Evolutionary conservation across 2,797 vertebrate genomes (phyloP).

Genomic region (Pangasius mekongensis): DNA sequence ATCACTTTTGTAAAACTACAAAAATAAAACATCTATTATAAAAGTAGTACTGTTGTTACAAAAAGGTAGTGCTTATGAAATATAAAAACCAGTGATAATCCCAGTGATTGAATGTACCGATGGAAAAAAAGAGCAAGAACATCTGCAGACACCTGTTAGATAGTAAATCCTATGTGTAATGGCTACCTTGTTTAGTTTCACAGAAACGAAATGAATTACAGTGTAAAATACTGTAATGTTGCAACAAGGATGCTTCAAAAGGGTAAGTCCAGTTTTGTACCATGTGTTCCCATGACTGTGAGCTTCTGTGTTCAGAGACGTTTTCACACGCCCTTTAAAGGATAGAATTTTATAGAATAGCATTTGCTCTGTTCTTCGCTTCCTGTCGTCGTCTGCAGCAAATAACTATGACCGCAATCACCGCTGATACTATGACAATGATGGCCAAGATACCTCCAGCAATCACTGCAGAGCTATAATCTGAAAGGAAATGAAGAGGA

Average conservation of each 20-base stretch:
- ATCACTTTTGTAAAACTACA: slow-evolving; percentile 44
- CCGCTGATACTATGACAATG: slow-evolving; percentile 66
- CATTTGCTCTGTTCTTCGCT: slow-evolving; percentile 20
- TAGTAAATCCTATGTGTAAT: slow-evolving; percentile 47
- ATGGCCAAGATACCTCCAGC: slow-evolving; percentile 67
- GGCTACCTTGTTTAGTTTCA: slow-evolving; percentile 76
- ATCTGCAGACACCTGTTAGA: slow-evolving; percentile 38
- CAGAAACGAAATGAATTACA: slow-evolving; percentile 75
- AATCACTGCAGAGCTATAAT: slow-evolving; percentile 75
- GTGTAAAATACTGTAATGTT: slow-evolving; percentile 61
- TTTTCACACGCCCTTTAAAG: slow-evolving; percentile 63
- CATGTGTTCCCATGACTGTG: slow-evolving; percentile 8
- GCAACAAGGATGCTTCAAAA: slow-evolving; percentile 11
- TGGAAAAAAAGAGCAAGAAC: slow-evolving; percentile 40
- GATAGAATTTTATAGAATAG: slow-evolving; percentile 36
- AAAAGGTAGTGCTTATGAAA: slow-evolving; percentile 54
- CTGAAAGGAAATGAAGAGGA: slow-evolving; percentile 64
- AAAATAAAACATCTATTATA: slow-evolving; percentile 62
- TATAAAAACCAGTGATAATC: slow-evolving; percentile 38
- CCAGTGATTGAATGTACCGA: slow-evolving; percentile 56
- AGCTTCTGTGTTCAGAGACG: neutral
- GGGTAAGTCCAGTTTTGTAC: slow-evolving; percentile 50
- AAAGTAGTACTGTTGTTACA: slow-evolving; percentile 58
- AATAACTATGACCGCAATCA: slow-evolving; percentile 69
- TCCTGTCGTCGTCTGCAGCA: slow-evolving; percentile 74